A percentile compares a stretch with the other conserved stretches of the same genome.
phyloP scores from a whole-genome alignment of 2,113 vertebrate genomes.

The Cyprinus carpio region DNA sequence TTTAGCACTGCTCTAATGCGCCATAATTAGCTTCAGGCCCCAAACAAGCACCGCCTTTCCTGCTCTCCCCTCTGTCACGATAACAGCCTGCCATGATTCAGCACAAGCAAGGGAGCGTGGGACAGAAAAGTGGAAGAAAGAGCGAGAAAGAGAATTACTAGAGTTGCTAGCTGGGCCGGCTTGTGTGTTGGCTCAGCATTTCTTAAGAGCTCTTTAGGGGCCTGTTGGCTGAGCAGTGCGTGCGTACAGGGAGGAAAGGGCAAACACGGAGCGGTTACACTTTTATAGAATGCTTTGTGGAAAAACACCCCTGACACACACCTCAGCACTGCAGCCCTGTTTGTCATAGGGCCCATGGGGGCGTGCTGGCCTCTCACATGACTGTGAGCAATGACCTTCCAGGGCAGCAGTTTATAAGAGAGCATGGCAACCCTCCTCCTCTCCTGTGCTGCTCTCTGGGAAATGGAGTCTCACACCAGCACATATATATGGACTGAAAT shows the following conservation, averaged over 20 bases:
- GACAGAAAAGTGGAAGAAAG: background rate
- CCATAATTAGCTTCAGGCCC: too few relatives aligned
- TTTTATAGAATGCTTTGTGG: constrained; percentile 83
- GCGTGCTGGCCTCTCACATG: constrained; percentile 70
- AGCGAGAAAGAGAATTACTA: constrained; percentile 53
- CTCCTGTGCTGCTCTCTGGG: constrained; percentile 61
- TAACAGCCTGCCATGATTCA: too few relatives aligned
- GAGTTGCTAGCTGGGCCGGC: constrained; percentile 67
- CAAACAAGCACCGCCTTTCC: too few relatives aligned
- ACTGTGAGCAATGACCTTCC: constrained; percentile 74
- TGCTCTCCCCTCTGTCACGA: too few relatives aligned
- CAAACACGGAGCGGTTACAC: constrained; percentile 78
- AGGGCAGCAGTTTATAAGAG: constrained; percentile 69
- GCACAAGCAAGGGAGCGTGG: too few relatives aligned
- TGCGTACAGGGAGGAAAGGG: constrained; percentile 74
- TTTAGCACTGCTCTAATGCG: too few relatives aligned
- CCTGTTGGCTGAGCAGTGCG: constrained; percentile 73
- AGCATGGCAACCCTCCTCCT: constrained; percentile 62
- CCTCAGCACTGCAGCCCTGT: constrained; percentile 74
- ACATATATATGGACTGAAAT: background rate
- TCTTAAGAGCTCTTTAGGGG: constrained; percentile 81
- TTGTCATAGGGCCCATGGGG: constrained; percentile 79
- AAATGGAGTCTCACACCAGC: too few relatives aligned
- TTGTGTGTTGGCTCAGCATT: constrained; percentile 75
- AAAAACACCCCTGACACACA: constrained; percentile 82